phyloP scores from a whole-genome alignment of 1,140 invertebrate genomes.

The Riptortus pedestris region DNA sequence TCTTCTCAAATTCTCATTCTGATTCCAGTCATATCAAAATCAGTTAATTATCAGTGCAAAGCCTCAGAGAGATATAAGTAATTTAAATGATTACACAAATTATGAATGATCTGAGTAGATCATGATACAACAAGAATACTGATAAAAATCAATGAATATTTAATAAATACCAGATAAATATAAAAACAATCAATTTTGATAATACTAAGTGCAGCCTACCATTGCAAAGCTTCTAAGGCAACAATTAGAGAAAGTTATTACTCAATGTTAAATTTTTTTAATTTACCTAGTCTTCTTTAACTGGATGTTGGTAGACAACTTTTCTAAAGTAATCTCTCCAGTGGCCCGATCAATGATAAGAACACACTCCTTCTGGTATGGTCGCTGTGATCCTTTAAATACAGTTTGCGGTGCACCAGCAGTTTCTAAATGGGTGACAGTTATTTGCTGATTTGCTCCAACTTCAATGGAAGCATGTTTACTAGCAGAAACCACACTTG shows the following conservation, averaged over 20 bases:
- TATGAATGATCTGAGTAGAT: no score
- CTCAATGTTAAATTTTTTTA: neutral
- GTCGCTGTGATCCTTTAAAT: slow-evolving; percentile 84
- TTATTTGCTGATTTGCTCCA: slow-evolving; percentile 75
- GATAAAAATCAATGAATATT: neutral
- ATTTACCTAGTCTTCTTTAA: slow-evolving; percentile 80
- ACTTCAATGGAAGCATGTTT: slow-evolving; percentile 84
- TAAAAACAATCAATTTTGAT: no score
- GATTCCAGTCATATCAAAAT: no score
- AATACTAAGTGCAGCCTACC: no score
- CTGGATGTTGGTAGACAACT: slow-evolving; percentile 78
- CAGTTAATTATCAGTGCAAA: no score
- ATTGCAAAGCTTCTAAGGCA: no score
- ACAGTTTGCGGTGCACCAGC: slow-evolving; percentile 74
- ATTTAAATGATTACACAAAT: no score
- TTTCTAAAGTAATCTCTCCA: slow-evolving; percentile 85
- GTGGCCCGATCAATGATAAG: slow-evolving; percentile 84
- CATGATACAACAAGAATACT: neutral
- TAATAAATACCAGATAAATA: neutral
- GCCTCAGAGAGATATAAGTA: no score
- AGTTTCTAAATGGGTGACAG: slow-evolving; percentile 85
- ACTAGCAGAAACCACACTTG: slow-evolving; percentile 75
- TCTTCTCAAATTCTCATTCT: no score
- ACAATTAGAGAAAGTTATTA: neutral
- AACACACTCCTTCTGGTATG: slow-evolving; percentile 87